Evolutionary conservation across 2,797 vertebrate species (phyloP), one percentile per base, ranked within the genome.

Genomic region (Lophius americanus): DNA sequence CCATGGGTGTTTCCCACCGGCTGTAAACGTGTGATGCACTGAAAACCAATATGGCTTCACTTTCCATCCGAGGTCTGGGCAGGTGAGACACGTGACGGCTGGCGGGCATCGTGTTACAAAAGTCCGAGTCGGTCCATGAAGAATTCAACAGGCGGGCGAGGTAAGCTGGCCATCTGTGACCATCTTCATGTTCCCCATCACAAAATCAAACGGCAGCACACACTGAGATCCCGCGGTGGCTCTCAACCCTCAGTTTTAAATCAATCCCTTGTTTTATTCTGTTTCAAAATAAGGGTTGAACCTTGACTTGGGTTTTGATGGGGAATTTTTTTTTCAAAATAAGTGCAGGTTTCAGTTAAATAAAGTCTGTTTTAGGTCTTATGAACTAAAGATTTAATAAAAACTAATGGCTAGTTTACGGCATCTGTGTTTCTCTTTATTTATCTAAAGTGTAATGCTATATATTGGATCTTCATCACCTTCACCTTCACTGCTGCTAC

Each of bases 121-220:
- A 83, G 76, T 83, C 83, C 60, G 81, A 50, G 51, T 76, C 61
- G 55, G 68, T 48, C 75, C 85, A 93, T 93, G 79, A 93, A 92
- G 63, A 84, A 94, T 94, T 93, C 69, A 93, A 66, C 81, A 90
- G 83, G 79, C 80, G 70, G 68, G 54, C 56, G 9, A 14, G 48
- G 54, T 66, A 63, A 73, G 60, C 66, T 47, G 23, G 48, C 76
- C 85, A 84, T 76, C 81, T 89, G 88, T 84, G 85, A 84, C 62
- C 9, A n/a, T 47, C 64, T 50, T 50, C 41, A 77, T 70, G 76
- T 75, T 79, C 64, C 65, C 74, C 51, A 59, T 60, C 71, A 65
- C 54, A 60, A 77, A 83, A 82, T 85, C 76, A 85, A 89, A 81
- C 68, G 82, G n/a, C 46, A 62, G 49, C 57, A 52, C 32, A 37